Base-by-base conservation (phyloP, 2,888 invertebrate species). In the Drosophila borealis region DNA sequence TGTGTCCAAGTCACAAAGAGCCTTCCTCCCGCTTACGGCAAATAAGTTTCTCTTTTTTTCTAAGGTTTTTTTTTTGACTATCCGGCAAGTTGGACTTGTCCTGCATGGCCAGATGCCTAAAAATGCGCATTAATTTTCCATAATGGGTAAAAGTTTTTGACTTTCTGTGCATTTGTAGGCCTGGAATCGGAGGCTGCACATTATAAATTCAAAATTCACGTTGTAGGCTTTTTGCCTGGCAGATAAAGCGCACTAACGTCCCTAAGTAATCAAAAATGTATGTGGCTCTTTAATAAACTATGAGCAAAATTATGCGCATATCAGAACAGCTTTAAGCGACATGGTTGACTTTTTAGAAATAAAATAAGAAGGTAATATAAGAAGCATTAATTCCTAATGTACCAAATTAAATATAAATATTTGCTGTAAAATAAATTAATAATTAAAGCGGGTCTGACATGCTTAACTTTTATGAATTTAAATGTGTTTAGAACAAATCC, bases 121-220 rank as follows among this genome's bases (percentile, higher is more conserved):
- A 67, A 64, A 74, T 64, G 67, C 61, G 60, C 84, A 86, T 83
- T 86, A 81, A 82, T 86, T 74, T 86, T 69, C 53, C 60, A 74
- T 55, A 45, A 74, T 62, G 61, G 65, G 45, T 59, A 36, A 42
- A 57, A 42, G 33, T 70, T 66, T 59, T 60, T 56, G 55, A 60
- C 46, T 51, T 37, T 49, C 70, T 50, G 46, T 59, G 34, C 49
- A 45, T 68, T 64, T 45, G 46, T 49, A 10, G 49, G 51, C 19
- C 45, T 46, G 33, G 17, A 21, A 56, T 56, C 49, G 17, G 39
- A 46, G 44, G 39, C 57, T 36, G 37, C 66, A 67, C 63, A 82
- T 80, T 73, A 73, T 61, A 83, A 75, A 75, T 82, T 68, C 68
- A 75, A 69, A 51, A 65, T 62, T 50, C 45, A 53, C 50, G 42